Conservation (phyloP, 1,140 invertebrate species). For the Dendroctonus ponderosae region DNA sequence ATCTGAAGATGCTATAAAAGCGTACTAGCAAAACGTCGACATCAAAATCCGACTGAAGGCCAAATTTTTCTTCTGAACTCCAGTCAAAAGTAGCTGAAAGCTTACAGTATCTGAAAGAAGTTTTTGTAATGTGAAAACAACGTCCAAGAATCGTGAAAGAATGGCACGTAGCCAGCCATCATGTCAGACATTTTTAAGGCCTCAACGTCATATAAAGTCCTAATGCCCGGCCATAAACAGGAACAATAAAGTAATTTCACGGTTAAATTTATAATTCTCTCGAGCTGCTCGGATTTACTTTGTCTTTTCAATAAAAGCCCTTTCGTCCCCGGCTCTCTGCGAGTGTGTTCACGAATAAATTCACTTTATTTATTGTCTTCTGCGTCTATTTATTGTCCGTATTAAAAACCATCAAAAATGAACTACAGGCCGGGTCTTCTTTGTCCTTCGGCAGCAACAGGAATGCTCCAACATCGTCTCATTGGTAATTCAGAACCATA, state of each 20-base stretch:
- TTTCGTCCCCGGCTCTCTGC: not conserved
- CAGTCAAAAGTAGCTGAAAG: too few relatives aligned
- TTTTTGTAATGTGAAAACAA: too few relatives aligned
- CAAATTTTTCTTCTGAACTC: too few relatives aligned
- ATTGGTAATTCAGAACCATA: conserved; percentile 15
- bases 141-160: conserved; percentile 1
- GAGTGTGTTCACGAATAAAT: conserved; percentile 6
- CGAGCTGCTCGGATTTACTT: conserved; percentile 8
- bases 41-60: too few relatives aligned
- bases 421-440: too few relatives aligned
- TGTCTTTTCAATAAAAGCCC: conserved; percentile 2
- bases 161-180: conserved; percentile 1
- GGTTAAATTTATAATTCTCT: conserved; percentile 31
- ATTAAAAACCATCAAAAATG: too few relatives aligned
- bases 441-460: too few relatives aligned
- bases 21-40: too few relatives aligned
- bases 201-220: conserved; percentile 21
- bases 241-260: conserved; percentile 35
- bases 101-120: too few relatives aligned
- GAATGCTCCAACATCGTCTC: not conserved
- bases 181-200: conserved; percentile 16
- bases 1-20: too few relatives aligned
- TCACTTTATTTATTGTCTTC: not conserved
- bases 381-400: too few relatives aligned
- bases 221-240: conserved; percentile 25